Base-by-base conservation (phyloP, 1,140 invertebrate species). In the Oreohelix idahoensis region DNA sequence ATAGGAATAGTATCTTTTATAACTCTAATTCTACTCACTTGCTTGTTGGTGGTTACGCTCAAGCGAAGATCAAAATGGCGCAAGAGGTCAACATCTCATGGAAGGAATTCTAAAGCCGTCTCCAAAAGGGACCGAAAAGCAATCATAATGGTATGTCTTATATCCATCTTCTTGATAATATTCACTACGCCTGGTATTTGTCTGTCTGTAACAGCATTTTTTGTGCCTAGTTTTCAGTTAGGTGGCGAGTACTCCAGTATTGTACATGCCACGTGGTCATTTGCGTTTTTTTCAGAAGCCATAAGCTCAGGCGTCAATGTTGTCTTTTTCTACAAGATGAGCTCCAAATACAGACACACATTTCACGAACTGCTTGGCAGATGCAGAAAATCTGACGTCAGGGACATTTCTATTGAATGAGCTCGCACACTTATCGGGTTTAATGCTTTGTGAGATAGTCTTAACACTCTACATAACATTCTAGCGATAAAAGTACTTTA, bases 281-380 rank as follows among this genome's bases (percentile, higher is more conserved):
- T 74, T 4, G 71, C 71, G 4, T 74, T 26, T 23, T 4, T 74
- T 1, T 2, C 29, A n/a, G 71, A 74, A 26, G 36, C 36, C 38
- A 74, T 74, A 5, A 74, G 29, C 38, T 74, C 71, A 4, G 39
- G 38, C n/a, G 38, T 74, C 2, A 74, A 74, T 20, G 39, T 74
- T 8, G 1, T 74, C 71, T 15, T 74, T 0, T 74, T n/a, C 29
- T 29, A n/a, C 38, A 74, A 74, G 26, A 74, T 74, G 71, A 74
- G 71, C 23, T 42, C 71, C 38, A 74, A 23, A 11, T 74, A 74
- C 42, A 39, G 42, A 32, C 4, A 74, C 5, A 74, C 71, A 4
- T 74, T 38, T 26, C 13, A 42, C 11, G 2, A 39, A 39, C 23
- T 74, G n/a, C 39, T 74, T 26, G 0, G 36, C 29, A 42, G 20